A percentile compares a stretch with the other conserved stretches of the same genome.
Evolutionary conservation across 2,888 invertebrate genomes (phyloP).

Genomic region (Tholera decimalis): DNA sequence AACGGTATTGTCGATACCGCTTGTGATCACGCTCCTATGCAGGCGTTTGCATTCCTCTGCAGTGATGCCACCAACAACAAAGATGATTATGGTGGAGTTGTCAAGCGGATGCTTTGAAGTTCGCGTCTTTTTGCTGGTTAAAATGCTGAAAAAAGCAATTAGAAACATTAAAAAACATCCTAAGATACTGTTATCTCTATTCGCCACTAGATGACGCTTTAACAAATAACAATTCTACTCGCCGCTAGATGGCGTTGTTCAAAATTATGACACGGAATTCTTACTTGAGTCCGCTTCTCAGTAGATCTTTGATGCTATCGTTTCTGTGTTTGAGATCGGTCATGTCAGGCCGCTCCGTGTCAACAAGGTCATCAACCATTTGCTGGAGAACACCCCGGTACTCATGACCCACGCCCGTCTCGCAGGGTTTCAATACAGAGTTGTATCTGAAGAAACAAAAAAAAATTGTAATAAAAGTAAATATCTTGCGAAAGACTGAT

Average conservation of each 20-base stretch:
- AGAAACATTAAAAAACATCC: background rate
- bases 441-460: slow-evolving; percentile 78
- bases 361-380: slow-evolving; percentile 91
- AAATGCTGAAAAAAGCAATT: slow-evolving; percentile 86
- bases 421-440: slow-evolving; percentile 87
- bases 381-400: slow-evolving; percentile 91
- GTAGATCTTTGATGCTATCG: slow-evolving; percentile 91
- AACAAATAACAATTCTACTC: slow-evolving; percentile 24
- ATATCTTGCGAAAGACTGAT: background rate
- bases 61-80: slow-evolving; percentile 93
- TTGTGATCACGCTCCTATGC: slow-evolving; percentile 86
- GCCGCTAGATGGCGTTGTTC: slow-evolving; percentile 48
- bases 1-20: slow-evolving; percentile 85
- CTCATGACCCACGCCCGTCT: slow-evolving; percentile 87
- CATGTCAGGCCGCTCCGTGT: slow-evolving; percentile 91
- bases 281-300: slow-evolving; percentile 92
- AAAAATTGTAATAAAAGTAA: background rate
- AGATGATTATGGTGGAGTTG: slow-evolving; percentile 92
- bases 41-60: slow-evolving; percentile 92
- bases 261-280: slow-evolving; percentile 34
- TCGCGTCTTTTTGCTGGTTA: slow-evolving; percentile 87
- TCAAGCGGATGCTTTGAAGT: slow-evolving; percentile 91
- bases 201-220: slow-evolving; percentile 39
- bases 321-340: slow-evolving; percentile 91
- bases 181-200: slow-evolving; percentile 4